Base-by-base conservation (phyloP, 2,113 vertebrate genomes). In the Plotosus lineatus region DNA sequence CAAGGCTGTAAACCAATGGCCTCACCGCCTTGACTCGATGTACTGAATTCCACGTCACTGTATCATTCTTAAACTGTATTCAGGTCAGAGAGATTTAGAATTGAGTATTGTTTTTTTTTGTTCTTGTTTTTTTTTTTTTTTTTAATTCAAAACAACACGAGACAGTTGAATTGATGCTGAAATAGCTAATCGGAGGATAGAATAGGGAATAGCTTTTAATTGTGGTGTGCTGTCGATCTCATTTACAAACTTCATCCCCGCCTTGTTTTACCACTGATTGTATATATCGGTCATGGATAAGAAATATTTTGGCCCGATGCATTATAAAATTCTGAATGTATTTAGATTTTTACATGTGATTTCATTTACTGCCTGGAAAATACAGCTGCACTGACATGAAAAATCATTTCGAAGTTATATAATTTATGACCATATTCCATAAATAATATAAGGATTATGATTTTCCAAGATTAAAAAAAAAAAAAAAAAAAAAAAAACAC, bases 261-360 rank as follows among this genome's bases (percentile, higher is more conserved):
- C n/a, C 14, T 7, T 40, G 23, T 56, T 80, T 50, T 26, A 65
- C 56, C 75, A 55, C 55, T 31, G 17, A 50, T 63, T 79, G 17
- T 56, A 36, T 2, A 65, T 33, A 38, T 55, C 4, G 2, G 36
- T 66, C n/a, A 66, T 14, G 31, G 4, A 23, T 48, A 51, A 33
- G 11, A 71, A 71, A 46, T 3, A 2, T 17, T 71, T 21, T 46
- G 51, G 46, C 36, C 31, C 17, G 31, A 36, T 51, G 69, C 69
- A 7, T 77, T 46, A 36, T 76, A 72, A 11, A 48, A 61, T 40
- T 56, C 48, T 48, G 65, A 68, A 36, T 33, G 71, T 69, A 68
- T 83, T 50, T 48, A 83, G 65, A 80, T 72, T 58, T 68, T 28
- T 75, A n/a, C n/a, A 51, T 10, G 21, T 8, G 9, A 28, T 78